Evolutionary conservation across 1,140 invertebrate genomes (phyloP), one percentile per base, ranked within the genome.

Genomic region (Potamilus streckersoni): DNA sequence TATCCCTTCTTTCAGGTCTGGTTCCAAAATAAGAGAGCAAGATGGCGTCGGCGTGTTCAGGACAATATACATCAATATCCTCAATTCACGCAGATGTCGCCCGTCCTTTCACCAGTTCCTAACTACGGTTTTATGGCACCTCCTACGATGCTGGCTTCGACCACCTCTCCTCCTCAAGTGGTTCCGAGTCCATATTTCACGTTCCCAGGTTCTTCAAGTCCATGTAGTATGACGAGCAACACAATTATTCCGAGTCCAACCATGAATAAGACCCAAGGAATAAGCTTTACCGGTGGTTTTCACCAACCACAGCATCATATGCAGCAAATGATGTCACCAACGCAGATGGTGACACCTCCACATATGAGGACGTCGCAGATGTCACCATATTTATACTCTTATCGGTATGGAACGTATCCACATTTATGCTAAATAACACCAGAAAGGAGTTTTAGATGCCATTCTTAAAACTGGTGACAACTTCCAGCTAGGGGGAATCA

Each of bases 21-120:
- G 80, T 81, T 81, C 74, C 80, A 81, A 65, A 81, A 81, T 73
- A 81, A 81, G 69, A 63, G 80, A 66, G 80, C 80, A 57, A 70
- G 80, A 61, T 79, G 76, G 80, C 69, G 80, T 58, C 67, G 75
- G n/a, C 71, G 72, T 17, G 79, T 66, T 55, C 72, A 77, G 49
- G 75, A 80, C 38, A 80, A 69, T 62, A 74, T 74, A 69, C 69
- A 77, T 69, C 15, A n/a, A 17, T 59, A 27, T 49, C 75, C 73
- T 12, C 69, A 72, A 16, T 73, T 68, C 63, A n/a, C 71, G 49
- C 74, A 69, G 19, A 56, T 77, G 65, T 68, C 75, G 31, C 65
- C 75, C 2, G 69, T 72, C 70, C 13, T 77, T 27, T 77, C 75
- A 55, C 75, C 75, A 6, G 70, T 77, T 17, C 20, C 19, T 8